A percentile compares a stretch with the other conserved stretches of the same genome.
Evolutionary conservation across 2,113 vertebrate genomes (phyloP).

Genomic region (Xiphorhynchus elegans): DNA sequence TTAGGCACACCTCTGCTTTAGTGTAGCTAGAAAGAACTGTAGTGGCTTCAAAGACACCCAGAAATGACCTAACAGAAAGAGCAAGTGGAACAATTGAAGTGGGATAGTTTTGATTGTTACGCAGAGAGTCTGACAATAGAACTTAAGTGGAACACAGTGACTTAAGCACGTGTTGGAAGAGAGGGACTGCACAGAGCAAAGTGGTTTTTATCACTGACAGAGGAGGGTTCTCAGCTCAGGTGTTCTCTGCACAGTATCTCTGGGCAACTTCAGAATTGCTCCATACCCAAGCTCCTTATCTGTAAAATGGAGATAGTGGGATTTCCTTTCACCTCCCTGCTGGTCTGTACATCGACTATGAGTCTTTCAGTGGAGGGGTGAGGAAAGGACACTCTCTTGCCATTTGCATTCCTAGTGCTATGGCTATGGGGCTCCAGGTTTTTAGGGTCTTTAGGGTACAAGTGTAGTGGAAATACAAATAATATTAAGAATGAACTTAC

Average conservation of each 20-base stretch:
- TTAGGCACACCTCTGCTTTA: neutral
- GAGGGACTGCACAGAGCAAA: neutral
- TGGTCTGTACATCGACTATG: neutral
- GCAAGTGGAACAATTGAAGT: neutral
- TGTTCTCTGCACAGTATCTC: neutral
- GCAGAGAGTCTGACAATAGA: neutral
- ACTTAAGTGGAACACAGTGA: neutral
- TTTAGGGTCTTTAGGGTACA: neutral
- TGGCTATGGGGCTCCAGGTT: neutral
- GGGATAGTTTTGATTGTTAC: neutral
- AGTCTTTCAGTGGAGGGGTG: neutral
- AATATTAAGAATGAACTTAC: neutral
- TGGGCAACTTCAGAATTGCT: neutral
- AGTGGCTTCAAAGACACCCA: neutral
- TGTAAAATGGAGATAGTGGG: neutral
- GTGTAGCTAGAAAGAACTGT: neutral
- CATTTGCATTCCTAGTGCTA: neutral
- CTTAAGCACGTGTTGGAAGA: neutral
- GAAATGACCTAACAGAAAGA: neutral
- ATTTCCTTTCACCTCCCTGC: neutral
- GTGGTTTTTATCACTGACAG: rapidly evolving
- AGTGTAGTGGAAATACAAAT: neutral
- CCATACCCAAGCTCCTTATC: neutral
- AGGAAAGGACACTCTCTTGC: neutral
- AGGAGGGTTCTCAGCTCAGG: neutral